These are phyloP conservation scores for Rhagophthalmus giganteus DNA, from an alignment of 2,888 invertebrate species.

Conservation along the genomic window DNA sequence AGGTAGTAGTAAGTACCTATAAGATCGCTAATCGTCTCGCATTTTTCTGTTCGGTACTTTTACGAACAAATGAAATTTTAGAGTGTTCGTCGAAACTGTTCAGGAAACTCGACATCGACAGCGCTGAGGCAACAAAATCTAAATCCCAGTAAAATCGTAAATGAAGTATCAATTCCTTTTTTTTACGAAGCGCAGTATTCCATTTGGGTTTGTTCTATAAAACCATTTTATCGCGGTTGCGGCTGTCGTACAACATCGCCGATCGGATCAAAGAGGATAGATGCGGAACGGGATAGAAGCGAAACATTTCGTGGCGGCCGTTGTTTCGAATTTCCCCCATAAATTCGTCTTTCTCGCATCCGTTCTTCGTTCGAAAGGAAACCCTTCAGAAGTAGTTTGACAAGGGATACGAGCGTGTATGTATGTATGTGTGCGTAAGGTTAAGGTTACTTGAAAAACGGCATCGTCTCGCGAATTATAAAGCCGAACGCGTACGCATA, in stretches of 20 bases:
- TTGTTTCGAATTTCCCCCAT: conserved; percentile 21
- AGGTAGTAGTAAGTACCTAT: too few species aligned
- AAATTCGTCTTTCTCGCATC: conserved; percentile 14
- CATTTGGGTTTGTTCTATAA: conserved; percentile 30
- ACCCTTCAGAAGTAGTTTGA: conserved; percentile 6
- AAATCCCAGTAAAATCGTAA: conserved; percentile 25
- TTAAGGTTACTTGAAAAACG: conserved; percentile 14
- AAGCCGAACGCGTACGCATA: conserved; percentile 20
- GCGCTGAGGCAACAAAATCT: conserved; percentile 26
- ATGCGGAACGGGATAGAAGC: conserved; percentile 29
- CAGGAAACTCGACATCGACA: too few species aligned
- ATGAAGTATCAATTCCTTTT: conserved; percentile 30
- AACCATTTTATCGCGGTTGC: conserved; percentile 31
- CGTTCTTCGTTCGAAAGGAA: conserved; percentile 8
- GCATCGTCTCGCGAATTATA: conserved; percentile 13
- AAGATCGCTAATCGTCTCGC: too few species aligned
- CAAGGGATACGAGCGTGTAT: too few species aligned
- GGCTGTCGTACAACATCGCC: conserved; percentile 23
- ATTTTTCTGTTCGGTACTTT: too few species aligned
- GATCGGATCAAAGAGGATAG: conserved; percentile 28
- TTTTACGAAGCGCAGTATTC: conserved; percentile 14
- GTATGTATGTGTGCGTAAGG: too few species aligned
- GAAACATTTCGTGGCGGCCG: conserved; percentile 16
- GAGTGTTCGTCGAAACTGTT: too few species aligned
- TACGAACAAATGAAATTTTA: too few species aligned